Evolutionary conservation across 2,113 vertebrate species (phyloP).

Genomic region (Silurus glanis): DNA sequence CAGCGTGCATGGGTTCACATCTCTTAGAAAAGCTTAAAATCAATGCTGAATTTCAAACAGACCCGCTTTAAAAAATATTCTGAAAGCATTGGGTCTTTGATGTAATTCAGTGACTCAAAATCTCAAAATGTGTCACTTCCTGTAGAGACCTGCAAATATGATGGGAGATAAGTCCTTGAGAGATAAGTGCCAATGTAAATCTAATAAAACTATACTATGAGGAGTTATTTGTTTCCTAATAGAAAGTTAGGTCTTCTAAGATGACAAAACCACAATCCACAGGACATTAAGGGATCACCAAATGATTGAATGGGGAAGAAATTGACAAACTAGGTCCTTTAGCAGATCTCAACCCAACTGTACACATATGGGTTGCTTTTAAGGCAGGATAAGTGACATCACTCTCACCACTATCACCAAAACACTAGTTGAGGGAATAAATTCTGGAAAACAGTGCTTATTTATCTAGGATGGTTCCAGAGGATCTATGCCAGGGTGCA

Average conservation of each 20-base stretch:
- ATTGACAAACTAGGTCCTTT: not conserved
- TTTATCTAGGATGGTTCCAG: not conserved
- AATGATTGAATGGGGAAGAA: not conserved
- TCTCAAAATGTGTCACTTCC: not conserved
- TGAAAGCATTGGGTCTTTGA: not conserved
- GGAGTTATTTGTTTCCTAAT: not conserved
- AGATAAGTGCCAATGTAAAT: not conserved
- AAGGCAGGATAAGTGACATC: not conserved
- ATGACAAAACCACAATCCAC: not conserved
- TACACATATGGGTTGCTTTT: not conserved
- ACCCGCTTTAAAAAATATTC: not conserved
- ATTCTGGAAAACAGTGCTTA: not conserved
- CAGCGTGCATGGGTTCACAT: not conserved
- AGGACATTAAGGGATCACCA: not conserved
- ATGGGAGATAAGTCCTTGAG: not conserved
- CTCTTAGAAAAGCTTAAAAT: not conserved
- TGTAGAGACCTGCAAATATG: not conserved
- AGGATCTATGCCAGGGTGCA: not conserved
- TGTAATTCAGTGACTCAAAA: not conserved
- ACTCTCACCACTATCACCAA: not conserved
- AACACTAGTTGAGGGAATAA: not conserved
- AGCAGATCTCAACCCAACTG: not conserved
- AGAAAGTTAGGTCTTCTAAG: not conserved
- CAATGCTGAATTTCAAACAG: not conserved
- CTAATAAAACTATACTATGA: not conserved